Conservation (phyloP, 1,140 invertebrate species). For the Tetramorium alpestre region DNA sequence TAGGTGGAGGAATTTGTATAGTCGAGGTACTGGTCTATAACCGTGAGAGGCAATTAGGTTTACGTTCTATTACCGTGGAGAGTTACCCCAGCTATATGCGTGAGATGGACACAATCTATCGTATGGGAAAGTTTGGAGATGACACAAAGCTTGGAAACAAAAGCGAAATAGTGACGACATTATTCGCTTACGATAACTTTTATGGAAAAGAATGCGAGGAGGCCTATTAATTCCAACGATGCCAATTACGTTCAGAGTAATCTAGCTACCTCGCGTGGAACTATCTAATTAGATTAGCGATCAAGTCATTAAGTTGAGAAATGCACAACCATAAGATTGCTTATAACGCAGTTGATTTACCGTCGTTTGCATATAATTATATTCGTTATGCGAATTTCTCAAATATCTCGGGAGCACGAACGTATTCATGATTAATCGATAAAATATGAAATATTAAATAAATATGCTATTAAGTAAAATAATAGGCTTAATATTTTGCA, state of each 20-base stretch:
- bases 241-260: not conserved
- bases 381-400: not conserved
- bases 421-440: not conserved
- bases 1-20: not conserved
- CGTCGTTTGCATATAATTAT: not conserved
- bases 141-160: not conserved
- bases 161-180: not conserved
- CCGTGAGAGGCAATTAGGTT: slow-evolving; percentile 35
- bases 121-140: slow-evolving; percentile 14
- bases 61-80: slow-evolving; percentile 18
- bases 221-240: slow-evolving; percentile 13
- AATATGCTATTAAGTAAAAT: not conserved
- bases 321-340: not conserved
- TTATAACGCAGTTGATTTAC: not conserved
- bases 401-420: not conserved
- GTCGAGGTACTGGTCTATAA: not conserved
- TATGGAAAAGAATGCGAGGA: slow-evolving; percentile 21
- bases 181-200: not conserved
- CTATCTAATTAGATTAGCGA: not conserved
- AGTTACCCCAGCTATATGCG: not conserved
- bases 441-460: slow-evolving; percentile 24
- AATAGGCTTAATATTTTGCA: slow-evolving; percentile 4
- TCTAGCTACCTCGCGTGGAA: not conserved
- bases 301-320: not conserved
- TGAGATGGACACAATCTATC: not conserved